Base-by-base conservation (phyloP, 2,888 invertebrate species). In the Pachliopta kotzebuea region DNA sequence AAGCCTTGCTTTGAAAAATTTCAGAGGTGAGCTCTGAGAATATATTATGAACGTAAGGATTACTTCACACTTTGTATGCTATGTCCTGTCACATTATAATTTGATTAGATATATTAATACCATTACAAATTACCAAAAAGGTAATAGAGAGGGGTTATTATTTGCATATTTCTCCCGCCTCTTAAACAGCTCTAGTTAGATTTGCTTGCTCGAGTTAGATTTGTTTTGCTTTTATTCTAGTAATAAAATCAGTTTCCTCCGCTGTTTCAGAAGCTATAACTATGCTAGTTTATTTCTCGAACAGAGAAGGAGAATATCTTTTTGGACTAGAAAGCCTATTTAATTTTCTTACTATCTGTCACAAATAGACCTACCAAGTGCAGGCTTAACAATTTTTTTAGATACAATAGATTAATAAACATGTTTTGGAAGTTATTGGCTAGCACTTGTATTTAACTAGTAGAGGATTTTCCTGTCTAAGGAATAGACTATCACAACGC, bases 1-100 rank as follows among this genome's bases (percentile, higher is more conserved):
- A 57, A 62, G 56, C 56, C 37, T 62, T 62, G 50, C 56, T 62
- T 57, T 56, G 62, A 62, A 53, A 62, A 62, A 62, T 62, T 57
- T 57, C 56, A 56, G n/a, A 31, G 50, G 49, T 50, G 62, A n/a
- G 53, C 50, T n/a, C n/a, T 49, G 18, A 29, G 62, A 56, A 62
- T 62, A 56, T 29, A 4, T 56, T 62, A 56, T 50, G 50, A 56
- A 56, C 23, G 21, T 50, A 62, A n/a, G 29, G 31, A 20, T 37
- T 56, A 23, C 20, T 56, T 56, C 29, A 3, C 21, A 14, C 23
- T 31, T 56, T 56, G 21, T 31, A 8, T 55, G 21, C 11, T 4
- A 7, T 49, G 49, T 14, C 7, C 49, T 20, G 4, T 49, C 7
- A n/a, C 18, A n/a, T 20, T 49, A 9, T 20, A 20, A 49, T 49